These are phyloP conservation scores for Chrysopilus asiliformis DNA, from an alignment of 2,888 invertebrate genomes.

Conservation along the genomic window DNA sequence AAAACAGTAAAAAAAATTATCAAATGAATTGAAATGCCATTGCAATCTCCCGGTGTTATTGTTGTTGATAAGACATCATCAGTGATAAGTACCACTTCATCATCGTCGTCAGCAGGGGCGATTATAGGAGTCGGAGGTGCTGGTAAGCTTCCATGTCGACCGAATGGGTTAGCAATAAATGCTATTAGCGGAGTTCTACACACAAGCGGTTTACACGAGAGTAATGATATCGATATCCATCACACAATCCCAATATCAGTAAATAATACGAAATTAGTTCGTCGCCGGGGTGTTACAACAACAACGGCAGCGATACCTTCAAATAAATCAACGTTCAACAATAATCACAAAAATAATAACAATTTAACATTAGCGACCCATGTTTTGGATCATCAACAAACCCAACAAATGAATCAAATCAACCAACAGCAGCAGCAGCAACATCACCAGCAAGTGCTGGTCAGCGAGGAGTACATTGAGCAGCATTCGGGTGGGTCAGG, in stretches of 20 bases:
- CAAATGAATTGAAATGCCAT: slow-evolving; percentile 27
- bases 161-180: too few species aligned
- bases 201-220: too few species aligned
- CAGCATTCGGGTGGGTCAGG: slow-evolving; percentile 8
- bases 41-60: slow-evolving; percentile 28
- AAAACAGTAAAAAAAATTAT: too few species aligned
- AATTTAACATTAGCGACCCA: slow-evolving; percentile 2
- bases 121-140: background rate
- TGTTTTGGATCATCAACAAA: slow-evolving; percentile 10
- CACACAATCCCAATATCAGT: too few species aligned
- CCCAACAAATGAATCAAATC: slow-evolving; percentile 17
- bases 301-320: background rate
- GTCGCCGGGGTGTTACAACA: slow-evolving; percentile 5
- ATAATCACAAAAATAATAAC: too few species aligned
- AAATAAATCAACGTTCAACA: background rate
- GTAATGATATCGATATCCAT: slow-evolving; percentile 5
- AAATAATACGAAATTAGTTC: slow-evolving; percentile 5
- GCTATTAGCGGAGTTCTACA: too few species aligned
- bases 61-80: slow-evolving; percentile 26
- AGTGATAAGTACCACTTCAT: slow-evolving; percentile 7
- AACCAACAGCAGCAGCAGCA: slow-evolving; percentile 18
- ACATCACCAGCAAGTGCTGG: slow-evolving; percentile 14
- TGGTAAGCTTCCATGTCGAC: too few species aligned
- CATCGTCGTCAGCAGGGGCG: slow-evolving; percentile 1
- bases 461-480: slow-evolving; percentile 25